Percentiles rank a stretch among this genome's conserved stretches.
These are phyloP conservation scores for Maconellicoccus hirsutus DNA, from an alignment of 1,140 invertebrate genomes.

Conservation along the genomic window DNA sequence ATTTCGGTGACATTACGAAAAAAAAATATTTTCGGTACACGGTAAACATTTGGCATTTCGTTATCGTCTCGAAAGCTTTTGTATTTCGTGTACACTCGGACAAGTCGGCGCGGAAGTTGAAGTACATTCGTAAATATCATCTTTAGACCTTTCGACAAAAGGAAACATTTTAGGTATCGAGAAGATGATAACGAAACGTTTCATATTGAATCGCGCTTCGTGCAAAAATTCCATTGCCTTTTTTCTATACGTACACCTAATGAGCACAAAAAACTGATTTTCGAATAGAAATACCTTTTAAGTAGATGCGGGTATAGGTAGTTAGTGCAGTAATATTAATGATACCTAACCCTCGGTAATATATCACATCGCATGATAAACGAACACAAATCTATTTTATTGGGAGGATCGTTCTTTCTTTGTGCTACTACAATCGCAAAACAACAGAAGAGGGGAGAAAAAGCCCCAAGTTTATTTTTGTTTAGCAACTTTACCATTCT, in stretches of 20 bases:
- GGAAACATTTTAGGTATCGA: too few species aligned
- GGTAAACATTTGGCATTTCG: neutral
- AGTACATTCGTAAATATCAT: neutral
- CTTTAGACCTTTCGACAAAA: neutral
- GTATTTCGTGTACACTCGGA: neutral
- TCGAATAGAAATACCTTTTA: neutral
- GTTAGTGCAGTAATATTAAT: neutral
- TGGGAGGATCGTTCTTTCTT: neutral
- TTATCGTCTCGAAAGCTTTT: too few species aligned
- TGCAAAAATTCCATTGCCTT: too few species aligned
- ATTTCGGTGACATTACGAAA: too few species aligned
- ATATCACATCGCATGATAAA: conserved; percentile 20
- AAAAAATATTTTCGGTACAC: too few species aligned
- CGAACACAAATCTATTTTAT: conserved; percentile 17
- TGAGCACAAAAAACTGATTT: too few species aligned
- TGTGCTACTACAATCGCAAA: neutral
- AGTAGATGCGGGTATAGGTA: neutral
- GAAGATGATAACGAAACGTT: neutral
- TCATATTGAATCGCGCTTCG: neutral
- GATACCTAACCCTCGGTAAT: neutral
- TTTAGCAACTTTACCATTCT: neutral
- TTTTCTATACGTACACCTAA: too few species aligned
- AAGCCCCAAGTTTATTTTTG: neutral
- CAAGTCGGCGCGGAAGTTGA: neutral
- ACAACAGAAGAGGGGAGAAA: neutral